Base-by-base conservation (phyloP, 2,888 invertebrate species). In the Argynnis bischoffii region DNA sequence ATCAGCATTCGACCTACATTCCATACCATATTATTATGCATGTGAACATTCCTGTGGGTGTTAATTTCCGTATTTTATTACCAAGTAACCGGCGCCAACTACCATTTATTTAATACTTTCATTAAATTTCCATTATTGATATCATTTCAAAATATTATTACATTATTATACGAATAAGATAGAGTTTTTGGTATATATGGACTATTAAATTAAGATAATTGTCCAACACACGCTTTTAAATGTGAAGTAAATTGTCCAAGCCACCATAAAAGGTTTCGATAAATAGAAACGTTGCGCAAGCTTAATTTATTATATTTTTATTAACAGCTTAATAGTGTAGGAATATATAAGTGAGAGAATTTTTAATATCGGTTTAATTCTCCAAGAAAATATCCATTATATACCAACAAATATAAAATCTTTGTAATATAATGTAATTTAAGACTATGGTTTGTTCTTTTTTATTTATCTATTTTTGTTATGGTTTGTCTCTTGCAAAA, bases 1-100 rank as follows among this genome's bases (percentile, higher is more conserved):
- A 90, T 92, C 92, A 90, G 84, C 88, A 86, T 85, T 80, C 85
- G 89, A 86, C 90, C 90, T 89, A 90, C 84, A 91, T 91, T 87
- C 88, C 86, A 66, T 70, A 76, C 75, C 77, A 78, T 83, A 80
- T 83, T 84, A 84, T 80, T 84, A 85, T 87, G 82, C 84, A 84
- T 81, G 78, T 78, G 82, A 82, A 81, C 76, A 73, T 72, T 67
- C 67, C 66, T 73, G 72, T 71, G 74, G 74, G 76, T 79, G 80
- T 82, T 81, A 79, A 78, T 77, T 77, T 78, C 76, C 77, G 77
- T 76, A 80, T 76, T 68, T 71, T 75, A 74, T 74, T 73, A 56
- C 55, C 65, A 50, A 68, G 60, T 66, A 68, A 67, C 67, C 55
- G 67, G 55, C 66, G 60, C 67, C 72, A 64, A 64, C 69, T 68